Evolutionary conservation across 2,888 invertebrate genomes (phyloP).

Genomic region (Cinara cedri): DNA sequence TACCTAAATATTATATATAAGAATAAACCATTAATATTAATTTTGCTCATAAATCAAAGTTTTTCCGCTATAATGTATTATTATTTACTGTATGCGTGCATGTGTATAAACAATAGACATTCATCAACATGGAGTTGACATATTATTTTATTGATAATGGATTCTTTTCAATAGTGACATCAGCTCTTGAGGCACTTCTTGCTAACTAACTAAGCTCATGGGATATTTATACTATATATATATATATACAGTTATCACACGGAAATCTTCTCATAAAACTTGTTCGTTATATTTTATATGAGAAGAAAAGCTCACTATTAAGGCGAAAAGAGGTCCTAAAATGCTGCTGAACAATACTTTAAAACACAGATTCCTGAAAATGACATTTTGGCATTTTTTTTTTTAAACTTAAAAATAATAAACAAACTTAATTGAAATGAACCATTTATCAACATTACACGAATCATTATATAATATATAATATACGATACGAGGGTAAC

Average conservation of each 20-base stretch:
- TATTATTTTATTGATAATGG: not conserved
- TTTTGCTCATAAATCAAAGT: not conserved
- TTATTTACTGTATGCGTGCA: not conserved
- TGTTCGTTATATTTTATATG: not conserved
- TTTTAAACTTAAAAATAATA: not conserved
- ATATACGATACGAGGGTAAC: not conserved
- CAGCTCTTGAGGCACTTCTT: not conserved
- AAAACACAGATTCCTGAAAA: not conserved
- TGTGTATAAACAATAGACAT: not conserved
- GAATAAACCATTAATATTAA: too few species aligned
- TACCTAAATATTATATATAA: too few species aligned
- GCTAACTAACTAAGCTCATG: not conserved
- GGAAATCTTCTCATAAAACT: too few species aligned
- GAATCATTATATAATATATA: too few species aligned
- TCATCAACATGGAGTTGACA: not conserved
- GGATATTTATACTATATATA: too few species aligned
- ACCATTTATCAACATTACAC: not conserved
- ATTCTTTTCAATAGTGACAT: too few species aligned
- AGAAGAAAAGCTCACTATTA: not conserved
- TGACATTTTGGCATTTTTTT: too few species aligned
- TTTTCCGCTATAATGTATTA: too few species aligned
- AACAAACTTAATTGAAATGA: not conserved
- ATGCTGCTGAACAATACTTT: too few species aligned
- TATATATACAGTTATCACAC: too few species aligned
- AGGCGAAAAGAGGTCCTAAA: not conserved